Conservation (phyloP, 2,888 invertebrate species). For the Drosophila pullipes region DNA sequence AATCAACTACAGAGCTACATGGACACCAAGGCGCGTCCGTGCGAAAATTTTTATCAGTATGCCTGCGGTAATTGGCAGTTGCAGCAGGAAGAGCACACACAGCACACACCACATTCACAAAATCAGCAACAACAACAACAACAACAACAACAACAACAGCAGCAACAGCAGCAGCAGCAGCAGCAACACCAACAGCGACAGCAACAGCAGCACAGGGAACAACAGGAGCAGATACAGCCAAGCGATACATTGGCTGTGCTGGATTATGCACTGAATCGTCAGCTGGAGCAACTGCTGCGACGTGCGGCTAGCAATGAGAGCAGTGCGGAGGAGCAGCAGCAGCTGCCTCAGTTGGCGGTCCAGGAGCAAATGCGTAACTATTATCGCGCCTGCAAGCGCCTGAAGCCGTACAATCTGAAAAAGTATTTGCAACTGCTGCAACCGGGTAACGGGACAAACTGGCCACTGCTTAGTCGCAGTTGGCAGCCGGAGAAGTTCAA, state of each 20-base stretch:
- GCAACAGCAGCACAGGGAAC: conserved; percentile 58
- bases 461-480: conserved; percentile 67
- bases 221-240: conserved; percentile 67
- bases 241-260: conserved; percentile 80
- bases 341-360: conserved; percentile 27
- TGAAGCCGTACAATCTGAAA: conserved; percentile 80
- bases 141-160: neutral
- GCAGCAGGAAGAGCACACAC: conserved; percentile 60
- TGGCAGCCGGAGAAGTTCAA: conserved; percentile 77
- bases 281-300: conserved; percentile 73
- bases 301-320: conserved; percentile 43
- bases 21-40: conserved; percentile 79
- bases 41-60: conserved; percentile 84
- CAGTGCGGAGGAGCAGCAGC: conserved; percentile 33
- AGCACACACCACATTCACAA: neutral
- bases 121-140: conserved; percentile 16
- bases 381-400: conserved; percentile 81
- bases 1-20: conserved; percentile 80
- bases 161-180: neutral
- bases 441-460: conserved; percentile 60
- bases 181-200: conserved; percentile 40
- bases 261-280: conserved; percentile 78
- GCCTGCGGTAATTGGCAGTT: conserved; percentile 84
- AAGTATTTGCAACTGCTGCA: conserved; percentile 78
- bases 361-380: conserved; percentile 75